Evolutionary conservation across 2,113 vertebrate species (phyloP), one percentile per base, ranked within the genome.

Genomic region (Willisornis vidua): DNA sequence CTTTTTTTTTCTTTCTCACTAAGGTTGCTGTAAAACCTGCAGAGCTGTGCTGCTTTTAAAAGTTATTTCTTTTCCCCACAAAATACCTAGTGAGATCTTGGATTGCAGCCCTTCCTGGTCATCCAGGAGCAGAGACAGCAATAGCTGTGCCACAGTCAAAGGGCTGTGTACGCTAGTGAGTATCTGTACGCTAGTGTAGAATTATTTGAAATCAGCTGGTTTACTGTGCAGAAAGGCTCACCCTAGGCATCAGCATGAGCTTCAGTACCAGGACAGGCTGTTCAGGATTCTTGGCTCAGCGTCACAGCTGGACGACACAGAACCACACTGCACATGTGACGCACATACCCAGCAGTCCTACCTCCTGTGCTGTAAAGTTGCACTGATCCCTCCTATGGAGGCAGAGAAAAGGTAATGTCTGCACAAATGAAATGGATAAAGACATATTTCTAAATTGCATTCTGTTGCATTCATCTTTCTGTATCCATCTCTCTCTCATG

Each of bases 151-250:
- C 43, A 43, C 65, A 45, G 31, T 33, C 66, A 15, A 78, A 78
- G 74, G 77, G 39, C 52, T 43, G 41, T 43, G 41, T 43, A 15
- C 12, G 41, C 41, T 43, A 43, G 35, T 37, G 72, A 51, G 14
- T 29, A 33, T n/a, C 65, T 74, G 23, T 14, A 62, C 1, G 0
- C 17, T 25, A 39, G 12, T 0, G 0, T 31, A 9, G 66, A 39
- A 9, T 63, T 71, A 33, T 43, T 63, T 85, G 62, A 72, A 88
- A 72, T 67, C 52, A 74, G 12, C 33, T n/a, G 22, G 10, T 71
- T 74, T 85, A 48, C 29, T 61, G 67, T 31, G 54, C 54, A 65
- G 39, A 45, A 82, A 49, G 54, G 35, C 48, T 82, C 3, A 2
- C 1, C 1, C 8, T 24, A 29, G 43, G 49, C 78, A 70, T 31